These are phyloP conservation scores for Forbesichthys papilliferus DNA, from an alignment of 2,113 vertebrate genomes.

Conservation along the genomic window DNA sequence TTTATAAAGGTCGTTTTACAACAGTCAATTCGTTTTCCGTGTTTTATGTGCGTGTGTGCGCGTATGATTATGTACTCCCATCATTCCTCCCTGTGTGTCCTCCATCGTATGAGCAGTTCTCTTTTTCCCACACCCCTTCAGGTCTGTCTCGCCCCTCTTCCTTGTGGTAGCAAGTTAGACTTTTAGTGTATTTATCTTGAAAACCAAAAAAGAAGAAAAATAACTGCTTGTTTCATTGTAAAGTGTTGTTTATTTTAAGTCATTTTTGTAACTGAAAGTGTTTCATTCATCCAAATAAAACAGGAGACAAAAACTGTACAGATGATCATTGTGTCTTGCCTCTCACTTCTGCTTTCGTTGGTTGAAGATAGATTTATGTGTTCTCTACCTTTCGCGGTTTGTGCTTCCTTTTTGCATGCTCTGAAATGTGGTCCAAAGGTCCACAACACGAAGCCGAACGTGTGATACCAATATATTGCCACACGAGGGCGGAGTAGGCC, in stretches of 20 bases:
- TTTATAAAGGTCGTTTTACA: constrained; percentile 48
- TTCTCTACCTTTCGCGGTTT: no score
- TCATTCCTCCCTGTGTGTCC: constrained; percentile 50
- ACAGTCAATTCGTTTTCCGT: constrained; percentile 27
- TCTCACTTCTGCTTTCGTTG: constrained; percentile 6
- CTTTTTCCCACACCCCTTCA: constrained; percentile 17
- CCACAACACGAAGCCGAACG: no score
- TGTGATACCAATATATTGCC: constrained; percentile 14
- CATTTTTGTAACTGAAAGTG: constrained; percentile 87
- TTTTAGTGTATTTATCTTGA: constrained; percentile 83
- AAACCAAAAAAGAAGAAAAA: constrained; percentile 73
- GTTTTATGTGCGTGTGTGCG: constrained; percentile 34
- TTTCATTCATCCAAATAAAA: constrained; percentile 86
- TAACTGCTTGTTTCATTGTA: constrained; percentile 83
- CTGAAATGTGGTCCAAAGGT: no score
- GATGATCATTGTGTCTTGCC: constrained; percentile 43
- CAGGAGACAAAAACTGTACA: constrained; percentile 79
- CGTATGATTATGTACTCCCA: constrained; percentile 9
- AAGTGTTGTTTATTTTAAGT: constrained; percentile 85
- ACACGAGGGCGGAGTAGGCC: constrained; percentile 46
- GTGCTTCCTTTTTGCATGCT: no score
- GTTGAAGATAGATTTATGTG: not conserved
- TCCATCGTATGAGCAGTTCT: constrained; percentile 53
- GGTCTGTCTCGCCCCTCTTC: constrained; percentile 50
- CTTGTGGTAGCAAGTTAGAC: constrained; percentile 80